Base-by-base conservation (phyloP, 2,888 invertebrate genomes). In the Leptinotarsa tumamoca region DNA sequence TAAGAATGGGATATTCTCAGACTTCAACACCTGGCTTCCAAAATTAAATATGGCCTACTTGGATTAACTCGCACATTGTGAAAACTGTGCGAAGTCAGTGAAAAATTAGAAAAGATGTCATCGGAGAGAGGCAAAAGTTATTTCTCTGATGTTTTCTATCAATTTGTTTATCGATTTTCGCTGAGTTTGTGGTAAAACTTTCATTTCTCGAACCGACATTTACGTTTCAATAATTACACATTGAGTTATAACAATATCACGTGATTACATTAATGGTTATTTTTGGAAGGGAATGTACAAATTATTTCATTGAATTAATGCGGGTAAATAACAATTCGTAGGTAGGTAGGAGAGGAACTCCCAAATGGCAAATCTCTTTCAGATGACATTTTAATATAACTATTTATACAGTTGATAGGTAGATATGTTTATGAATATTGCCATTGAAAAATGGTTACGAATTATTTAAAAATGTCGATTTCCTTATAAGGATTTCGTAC, bases 1-100 rank as follows among this genome's bases (percentile, higher is more conserved):
- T 52, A 77, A 80, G 78, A 79, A 80, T 78, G 77, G 77, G 77
- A 77, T 77, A 78, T 79, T 68, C 61, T 33, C 61, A 54, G 52
- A 68, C 58, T 61, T 49, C 50, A 49, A 72, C 72, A 75, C 75
- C 75, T 75, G 75, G 85, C 82, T 82, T 81, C 84, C 84, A 83
- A 85, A 85, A 86, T 84, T 85, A 85, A 85, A 84, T 85, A 84
- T 84, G 85, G 84, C 85, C 85, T 84, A 85, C 84, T 84, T 79
- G 51, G 66, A 73, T 71, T 58, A 51, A 67, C 18, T 50, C 17
- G 52, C 54, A 72, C 58, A 52, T 21, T 67, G 21, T 58, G 67
- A 54, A 67, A 52, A 33, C 5, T 15, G 61, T 50, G n/a, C 13
- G 21, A 27, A 70, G 49, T 13, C 18, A 18, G 14, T 49, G 68